Evolutionary conservation across 1,140 invertebrate species (phyloP).

Genomic region (Melanaphis sacchari): DNA sequence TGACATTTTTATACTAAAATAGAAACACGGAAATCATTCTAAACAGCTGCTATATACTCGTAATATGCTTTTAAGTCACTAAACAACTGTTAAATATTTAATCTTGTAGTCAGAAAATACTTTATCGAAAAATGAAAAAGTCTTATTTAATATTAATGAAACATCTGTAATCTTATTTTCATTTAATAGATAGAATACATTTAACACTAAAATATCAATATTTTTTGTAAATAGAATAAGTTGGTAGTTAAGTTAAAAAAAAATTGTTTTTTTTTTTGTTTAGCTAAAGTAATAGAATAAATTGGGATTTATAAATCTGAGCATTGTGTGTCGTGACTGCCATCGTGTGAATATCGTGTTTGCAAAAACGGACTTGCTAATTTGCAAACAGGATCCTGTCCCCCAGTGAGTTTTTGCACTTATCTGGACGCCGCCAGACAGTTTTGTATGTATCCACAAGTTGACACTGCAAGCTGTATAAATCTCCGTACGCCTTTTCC

Average conservation of each 20-base stretch:
- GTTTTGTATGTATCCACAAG: not conserved
- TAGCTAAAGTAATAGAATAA: not conserved
- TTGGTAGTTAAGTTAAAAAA: not conserved
- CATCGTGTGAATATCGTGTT: constrained; percentile 27
- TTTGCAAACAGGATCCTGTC: constrained; percentile 54
- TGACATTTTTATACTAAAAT: not conserved
- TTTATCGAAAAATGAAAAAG: not conserved
- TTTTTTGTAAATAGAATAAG: not conserved
- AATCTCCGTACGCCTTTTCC: constrained; percentile 28
- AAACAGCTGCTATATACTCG: not conserved
- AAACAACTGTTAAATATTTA: not conserved
- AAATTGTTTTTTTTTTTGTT: not conserved
- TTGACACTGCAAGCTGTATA: constrained; percentile 38
- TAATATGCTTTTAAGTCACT: not conserved
- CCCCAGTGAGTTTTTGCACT: constrained; percentile 48
- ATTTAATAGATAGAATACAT: not conserved
- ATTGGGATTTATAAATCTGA: not conserved
- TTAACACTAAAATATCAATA: not conserved
- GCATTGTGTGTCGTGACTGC: not conserved
- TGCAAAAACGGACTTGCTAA: constrained; percentile 52
- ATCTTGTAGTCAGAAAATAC: not conserved
- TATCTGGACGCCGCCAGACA: constrained; percentile 46
- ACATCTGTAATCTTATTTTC: not conserved
- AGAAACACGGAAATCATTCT: not conserved
- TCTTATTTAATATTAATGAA: not conserved